Percentiles rank a stretch among this genome's conserved stretches.
Conservation (phyloP, 1,140 invertebrate genomes). For the Brachionus plicatilis region DNA sequence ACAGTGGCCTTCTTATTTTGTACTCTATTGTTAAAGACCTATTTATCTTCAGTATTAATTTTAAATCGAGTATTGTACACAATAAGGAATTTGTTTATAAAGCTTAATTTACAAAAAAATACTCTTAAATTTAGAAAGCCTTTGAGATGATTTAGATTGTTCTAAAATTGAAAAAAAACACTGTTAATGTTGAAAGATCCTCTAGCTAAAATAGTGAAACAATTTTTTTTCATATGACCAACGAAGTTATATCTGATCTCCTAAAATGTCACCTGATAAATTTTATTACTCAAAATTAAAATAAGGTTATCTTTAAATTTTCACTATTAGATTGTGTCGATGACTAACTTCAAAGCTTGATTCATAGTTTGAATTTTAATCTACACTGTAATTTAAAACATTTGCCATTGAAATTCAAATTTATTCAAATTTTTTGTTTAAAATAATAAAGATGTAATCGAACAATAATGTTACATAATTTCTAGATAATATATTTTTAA, state of each 20-base stretch:
- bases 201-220: not conserved
- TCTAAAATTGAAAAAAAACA: not conserved
- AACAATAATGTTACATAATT: constrained; percentile 2
- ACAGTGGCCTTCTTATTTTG: not conserved
- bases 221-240: not conserved
- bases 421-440: not conserved
- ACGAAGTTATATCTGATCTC: not conserved
- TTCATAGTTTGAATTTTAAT: not conserved
- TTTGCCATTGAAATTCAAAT: not conserved
- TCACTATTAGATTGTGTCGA: not conserved
- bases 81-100: not conserved
- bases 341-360: not conserved
- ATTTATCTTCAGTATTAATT: not conserved
- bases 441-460: not conserved
- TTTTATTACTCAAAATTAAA: not conserved
- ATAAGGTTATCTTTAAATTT: not conserved
- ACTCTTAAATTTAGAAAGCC: not conserved
- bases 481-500: not conserved
- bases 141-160: not conserved
- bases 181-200: not conserved
- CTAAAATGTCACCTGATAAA: not conserved
- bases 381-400: not conserved
- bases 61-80: not conserved
- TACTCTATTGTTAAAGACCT: not conserved
- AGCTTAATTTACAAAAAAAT: not conserved